Evolutionary conservation across 1,140 invertebrate species (phyloP), one percentile per base, ranked within the genome.

Genomic region (Drosophila sp.): DNA sequence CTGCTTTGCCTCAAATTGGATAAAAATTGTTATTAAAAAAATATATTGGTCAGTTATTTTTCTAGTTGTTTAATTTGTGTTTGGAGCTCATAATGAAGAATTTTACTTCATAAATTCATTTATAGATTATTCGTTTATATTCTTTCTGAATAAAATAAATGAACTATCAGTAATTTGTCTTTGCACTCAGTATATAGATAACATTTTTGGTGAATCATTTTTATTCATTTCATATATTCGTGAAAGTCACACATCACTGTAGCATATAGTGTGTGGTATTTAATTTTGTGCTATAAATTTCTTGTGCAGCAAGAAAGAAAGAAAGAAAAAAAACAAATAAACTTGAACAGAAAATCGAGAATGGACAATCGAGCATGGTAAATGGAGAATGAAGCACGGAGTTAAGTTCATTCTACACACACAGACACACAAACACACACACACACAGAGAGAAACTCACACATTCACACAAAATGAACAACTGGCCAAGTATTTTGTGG

Each of bases 231-330:
- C 17, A 17, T 17, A 17, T 17, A 17, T 50, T 50, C 44, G 35
- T 40, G 7, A 60, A 29, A 29, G 10, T 11, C 41, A 38, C 23
- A 30, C 23, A 27, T 10, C 44, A 32, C 40, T 4, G 23, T 23
- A 54, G 32, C 72, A 66, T 30, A 60, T 58, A 54, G 67, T 72
- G 67, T 72, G 69, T 71, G 68, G 66, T 82, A 70, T 87, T 86
- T 86, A 83, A 87, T 86, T 86, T 87, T 77, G 56, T 54, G 72
- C 83, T 76, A 86, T 85, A 81, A 79, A 79, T 79, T 86, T 69
- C 83, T 65, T 8, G 54, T 33, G 54, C 54, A 70, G 54, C 5
- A 50, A 50, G 7, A 50, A 27, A 17, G 27, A 50, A 23, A 17
- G 17, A 27, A 23, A 6, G n/a, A 17, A 7, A 50, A 40, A 86